Percentiles rank a stretch among this genome's conserved stretches.
Conservation (phyloP, 2,888 invertebrate species). For the Spialia ferax region DNA sequence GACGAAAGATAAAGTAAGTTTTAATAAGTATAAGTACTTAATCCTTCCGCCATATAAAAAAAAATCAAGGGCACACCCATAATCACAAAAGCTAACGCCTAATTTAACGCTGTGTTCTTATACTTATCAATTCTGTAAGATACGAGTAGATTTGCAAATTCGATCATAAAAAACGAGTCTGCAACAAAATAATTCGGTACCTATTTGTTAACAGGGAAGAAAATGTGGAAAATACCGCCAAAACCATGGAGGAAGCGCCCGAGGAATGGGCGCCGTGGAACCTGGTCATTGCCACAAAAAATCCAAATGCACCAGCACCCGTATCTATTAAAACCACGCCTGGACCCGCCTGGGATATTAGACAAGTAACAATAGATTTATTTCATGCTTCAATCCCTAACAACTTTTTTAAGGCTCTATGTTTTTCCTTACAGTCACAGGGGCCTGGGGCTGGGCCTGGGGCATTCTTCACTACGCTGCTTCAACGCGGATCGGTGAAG, state of each 20-base stretch:
- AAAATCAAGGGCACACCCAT: not conserved
- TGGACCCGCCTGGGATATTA: slow-evolving; percentile 79
- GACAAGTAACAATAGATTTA: slow-evolving; percentile 57
- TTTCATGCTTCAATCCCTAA: too few relatives aligned
- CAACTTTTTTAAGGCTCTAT: too few relatives aligned
- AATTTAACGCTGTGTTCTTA: too few relatives aligned
- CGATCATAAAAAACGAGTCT: not conserved
- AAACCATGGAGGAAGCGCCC: slow-evolving; percentile 57
- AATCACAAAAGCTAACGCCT: too few relatives aligned
- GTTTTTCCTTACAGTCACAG: too few relatives aligned
- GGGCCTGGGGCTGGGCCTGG: too few relatives aligned
- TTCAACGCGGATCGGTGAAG: too few relatives aligned
- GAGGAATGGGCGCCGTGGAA: slow-evolving; percentile 81
- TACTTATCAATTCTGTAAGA: too few relatives aligned
- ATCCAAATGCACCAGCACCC: slow-evolving; percentile 74
- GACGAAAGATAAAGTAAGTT: slow-evolving; percentile 22
- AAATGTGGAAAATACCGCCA: slow-evolving; percentile 52
- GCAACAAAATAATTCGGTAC: too few relatives aligned
- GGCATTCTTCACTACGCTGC: too few relatives aligned
- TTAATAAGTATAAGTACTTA: too few relatives aligned
- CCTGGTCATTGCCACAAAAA: slow-evolving; percentile 66
- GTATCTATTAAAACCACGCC: slow-evolving; percentile 67
- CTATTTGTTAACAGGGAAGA: slow-evolving; percentile 55
- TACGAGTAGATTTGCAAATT: not conserved
- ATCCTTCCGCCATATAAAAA: too few relatives aligned